Evolutionary conservation across 2,113 vertebrate genomes (phyloP), one percentile per base, ranked within the genome.

Genomic region (Phasianus colchicus): DNA sequence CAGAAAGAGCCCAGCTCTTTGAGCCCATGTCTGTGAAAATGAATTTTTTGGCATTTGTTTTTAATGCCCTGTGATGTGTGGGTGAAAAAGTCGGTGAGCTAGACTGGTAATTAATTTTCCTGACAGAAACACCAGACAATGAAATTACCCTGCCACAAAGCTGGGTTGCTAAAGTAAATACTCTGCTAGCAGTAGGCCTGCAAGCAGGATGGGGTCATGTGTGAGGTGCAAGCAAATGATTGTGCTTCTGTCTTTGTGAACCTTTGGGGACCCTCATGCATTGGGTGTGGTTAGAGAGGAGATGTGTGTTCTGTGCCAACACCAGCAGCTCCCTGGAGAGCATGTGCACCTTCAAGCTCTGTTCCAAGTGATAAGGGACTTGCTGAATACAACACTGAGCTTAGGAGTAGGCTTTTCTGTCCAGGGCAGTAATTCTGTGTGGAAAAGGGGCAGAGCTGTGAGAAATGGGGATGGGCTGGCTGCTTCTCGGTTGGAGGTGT

Each of bases 101-200:
- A 89, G 91, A 89, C 88, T 92, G 91, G 90, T 97, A 96, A 97
- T 97, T 97, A 96, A 96, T 97, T 97, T 96, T 96, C 84, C 88
- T 96, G 97, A 96, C 96, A 96, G 95, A 96, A 96, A 97, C 86
- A 93, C 88, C 95, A 96, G 95, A 96, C 97, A 97, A 96, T 96
- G 93, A 96, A 96, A 96, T 97, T 96, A 96, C 82, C 82, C 78
- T 95, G 95, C 96, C 93, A 91, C 93, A 91, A 88, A 94, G 82
- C 94, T 90, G 90, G 81, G 76, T 78, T 92, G 79, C 93, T 96
- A 81, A 95, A 97, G 94, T 97, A 97, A 97, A 97, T 96, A 92
- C 86, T 96, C 88, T 74, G 66, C 95, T 88, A 72, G 90, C 38
- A 2, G 95, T 82, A 77, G 86, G 88, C 75, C 78, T 93, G 88